Base-by-base conservation (phyloP, 2,888 invertebrate species). In the Sinopyrophorus schimmeli region DNA sequence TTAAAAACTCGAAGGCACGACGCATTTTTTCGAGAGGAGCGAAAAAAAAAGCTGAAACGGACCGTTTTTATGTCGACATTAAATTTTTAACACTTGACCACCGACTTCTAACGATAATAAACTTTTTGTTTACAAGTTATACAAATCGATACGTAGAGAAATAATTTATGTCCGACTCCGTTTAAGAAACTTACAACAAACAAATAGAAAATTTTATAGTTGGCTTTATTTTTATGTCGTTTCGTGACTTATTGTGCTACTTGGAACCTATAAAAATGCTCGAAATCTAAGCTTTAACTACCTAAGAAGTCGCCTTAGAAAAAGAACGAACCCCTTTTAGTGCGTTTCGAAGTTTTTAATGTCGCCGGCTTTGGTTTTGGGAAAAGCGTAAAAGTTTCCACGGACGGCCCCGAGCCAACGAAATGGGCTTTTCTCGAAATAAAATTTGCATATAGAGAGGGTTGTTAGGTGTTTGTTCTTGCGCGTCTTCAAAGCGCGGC, bases 61-160 rank as follows among this genome's bases (percentile, higher is more conserved):
- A 30, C 37, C 44, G 18, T 42, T 54, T 55, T 55, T 57, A 54
- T 57, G 42, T 42, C 9, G 34, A 52, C 57, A 53, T 57, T 53
- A 57, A 57, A 57, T 53, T 54, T 56, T 57, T 57, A 54, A 50
- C 54, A 52, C 52, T 56, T 56, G 52, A 43, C 52, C 35, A 37
- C 37, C 32, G 39, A 35, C 17, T 35, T 34, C 30, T 14, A 21
- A 4, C 38, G 31, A 47, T 30, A 42, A 18, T 18, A 12, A 14
- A 20, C 11, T 32, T 30, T 40, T 42, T 42, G 26, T 41, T 26
- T 23, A 30, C 20, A 20, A 16, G 21, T n/a, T n/a, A n/a, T n/a
- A n/a, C n/a, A n/a, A n/a, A n/a, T n/a, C n/a, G n/a, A n/a, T n/a
- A n/a, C 16, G 17, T 15, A 24, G 12, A 24, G 24, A 37, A 35